Percentiles rank a stretch among this genome's conserved stretches.
phyloP scores from a whole-genome alignment of 2,888 invertebrate genomes.

The Tortricodes alternella region DNA sequence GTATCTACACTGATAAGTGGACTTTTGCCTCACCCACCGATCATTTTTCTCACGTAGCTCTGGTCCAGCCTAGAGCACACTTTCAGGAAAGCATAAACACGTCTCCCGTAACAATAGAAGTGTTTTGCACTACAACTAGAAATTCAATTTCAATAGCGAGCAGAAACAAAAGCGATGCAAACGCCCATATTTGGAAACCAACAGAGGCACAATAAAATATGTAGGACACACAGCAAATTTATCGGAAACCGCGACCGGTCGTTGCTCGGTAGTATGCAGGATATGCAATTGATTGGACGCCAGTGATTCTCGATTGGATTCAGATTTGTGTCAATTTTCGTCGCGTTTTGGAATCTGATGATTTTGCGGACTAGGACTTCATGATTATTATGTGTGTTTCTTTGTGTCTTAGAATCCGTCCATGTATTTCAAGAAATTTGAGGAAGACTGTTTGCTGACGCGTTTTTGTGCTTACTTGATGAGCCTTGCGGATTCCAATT shows the following conservation, averaged over 20 bases:
- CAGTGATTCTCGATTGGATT: conserved; percentile 37
- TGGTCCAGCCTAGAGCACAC: no score
- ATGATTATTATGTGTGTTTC: no score
- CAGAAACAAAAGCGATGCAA: conserved; percentile 29
- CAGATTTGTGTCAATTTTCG: neutral
- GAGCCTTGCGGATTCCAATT: no score
- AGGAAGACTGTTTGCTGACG: no score
- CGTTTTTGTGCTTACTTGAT: no score
- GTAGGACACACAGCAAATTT: conserved; percentile 56
- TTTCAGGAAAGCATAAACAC: neutral
- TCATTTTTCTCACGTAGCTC: no score
- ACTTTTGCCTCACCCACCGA: no score
- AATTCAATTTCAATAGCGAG: conserved; percentile 36
- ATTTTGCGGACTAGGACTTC: no score
- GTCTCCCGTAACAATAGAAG: conserved; percentile 24
- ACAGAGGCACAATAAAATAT: conserved; percentile 62
- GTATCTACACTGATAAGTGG: no score
- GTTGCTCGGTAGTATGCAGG: conserved; percentile 49
- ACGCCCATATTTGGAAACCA: conserved; percentile 52
- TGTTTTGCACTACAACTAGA: conserved; percentile 31
- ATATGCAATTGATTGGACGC: conserved; percentile 49
- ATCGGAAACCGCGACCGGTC: conserved; percentile 56
- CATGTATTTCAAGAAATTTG: no score
- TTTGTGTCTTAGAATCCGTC: no score
- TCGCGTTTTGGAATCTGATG: no score